These are phyloP conservation scores for Pristionchus exspectatus DNA, from an alignment of 2,888 invertebrate genomes.

Conservation along the genomic window DNA sequence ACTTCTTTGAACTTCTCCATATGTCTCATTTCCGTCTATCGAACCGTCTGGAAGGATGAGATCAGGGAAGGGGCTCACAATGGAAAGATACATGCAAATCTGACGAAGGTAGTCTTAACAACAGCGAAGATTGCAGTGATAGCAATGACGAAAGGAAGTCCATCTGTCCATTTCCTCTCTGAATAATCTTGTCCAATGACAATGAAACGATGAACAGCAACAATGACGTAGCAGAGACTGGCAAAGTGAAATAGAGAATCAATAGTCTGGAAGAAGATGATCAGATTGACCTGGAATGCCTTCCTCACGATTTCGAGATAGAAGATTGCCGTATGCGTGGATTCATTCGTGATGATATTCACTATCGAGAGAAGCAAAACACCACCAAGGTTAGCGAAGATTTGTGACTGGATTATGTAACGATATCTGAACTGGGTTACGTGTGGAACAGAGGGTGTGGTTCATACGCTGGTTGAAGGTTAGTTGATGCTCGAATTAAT, in stretches of 20 bases:
- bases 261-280: not conserved
- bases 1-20: not conserved
- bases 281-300: not conserved
- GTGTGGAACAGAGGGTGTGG: not conserved
- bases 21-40: not conserved
- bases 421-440: not conserved
- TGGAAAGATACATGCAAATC: not conserved
- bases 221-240: not conserved
- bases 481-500: not conserved
- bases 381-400: not conserved
- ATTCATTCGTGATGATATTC: not conserved
- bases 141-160: not conserved
- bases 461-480: not conserved
- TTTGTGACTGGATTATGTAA: not conserved
- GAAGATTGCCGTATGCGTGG: not conserved
- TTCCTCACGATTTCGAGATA: not conserved
- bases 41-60: not conserved
- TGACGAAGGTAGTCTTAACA: not conserved
- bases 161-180: not conserved
- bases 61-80: not conserved
- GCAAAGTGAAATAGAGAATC: constrained; percentile 1
- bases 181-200: not conserved
- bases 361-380: not conserved
- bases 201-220: constrained; percentile 7
- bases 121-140: not conserved